Percentiles rank a stretch among this genome's conserved stretches.
phyloP scores from a whole-genome alignment of 2,888 invertebrate species.

The Cryptophagus acutangulus region DNA sequence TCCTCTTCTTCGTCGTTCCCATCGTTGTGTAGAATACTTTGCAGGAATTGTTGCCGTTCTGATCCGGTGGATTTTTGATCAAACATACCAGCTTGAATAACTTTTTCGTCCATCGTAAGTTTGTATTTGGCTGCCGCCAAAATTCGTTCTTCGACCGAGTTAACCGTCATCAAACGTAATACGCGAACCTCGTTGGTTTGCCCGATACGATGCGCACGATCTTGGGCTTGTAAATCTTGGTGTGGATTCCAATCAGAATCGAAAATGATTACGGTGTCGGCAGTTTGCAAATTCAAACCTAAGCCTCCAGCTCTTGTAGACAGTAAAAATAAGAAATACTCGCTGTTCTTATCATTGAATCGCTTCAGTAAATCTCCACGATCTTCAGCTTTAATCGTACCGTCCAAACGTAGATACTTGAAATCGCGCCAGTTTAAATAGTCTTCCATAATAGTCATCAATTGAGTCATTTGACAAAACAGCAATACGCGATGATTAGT shows the following conservation, averaged over 20 bases:
- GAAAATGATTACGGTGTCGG: constrained; percentile 98
- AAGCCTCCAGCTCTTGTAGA: constrained; percentile 97
- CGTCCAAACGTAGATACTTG: constrained; percentile 89
- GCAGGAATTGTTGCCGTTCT: constrained; percentile 92
- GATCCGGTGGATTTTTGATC: constrained; percentile 98
- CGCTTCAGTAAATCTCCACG: constrained; percentile 87
- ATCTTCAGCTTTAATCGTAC: constrained; percentile 97
- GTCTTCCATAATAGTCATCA: constrained; percentile 99
- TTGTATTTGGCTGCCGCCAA: constrained; percentile 97
- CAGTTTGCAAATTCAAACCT: constrained; percentile 95
- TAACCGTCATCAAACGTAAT: constrained; percentile 94
- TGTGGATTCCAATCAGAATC: constrained; percentile 99
- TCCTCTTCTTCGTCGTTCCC: constrained; percentile 92
- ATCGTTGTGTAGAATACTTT: constrained; percentile 90
- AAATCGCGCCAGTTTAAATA: constrained; percentile 88
- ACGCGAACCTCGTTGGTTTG: constrained; percentile 98
- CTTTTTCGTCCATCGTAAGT: constrained; percentile 98
- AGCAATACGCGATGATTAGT: constrained; percentile 90
- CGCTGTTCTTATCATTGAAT: constrained; percentile 85
- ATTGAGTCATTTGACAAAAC: constrained; percentile 99
- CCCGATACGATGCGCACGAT: constrained; percentile 98
- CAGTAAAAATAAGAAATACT: constrained; percentile 91
- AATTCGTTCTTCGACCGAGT: constrained; percentile 97
- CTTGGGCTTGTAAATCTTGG: constrained; percentile 99
- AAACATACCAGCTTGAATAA: constrained; percentile 99